Conservation (phyloP, 2,888 invertebrate genomes). For the Agriopis marginaria region DNA sequence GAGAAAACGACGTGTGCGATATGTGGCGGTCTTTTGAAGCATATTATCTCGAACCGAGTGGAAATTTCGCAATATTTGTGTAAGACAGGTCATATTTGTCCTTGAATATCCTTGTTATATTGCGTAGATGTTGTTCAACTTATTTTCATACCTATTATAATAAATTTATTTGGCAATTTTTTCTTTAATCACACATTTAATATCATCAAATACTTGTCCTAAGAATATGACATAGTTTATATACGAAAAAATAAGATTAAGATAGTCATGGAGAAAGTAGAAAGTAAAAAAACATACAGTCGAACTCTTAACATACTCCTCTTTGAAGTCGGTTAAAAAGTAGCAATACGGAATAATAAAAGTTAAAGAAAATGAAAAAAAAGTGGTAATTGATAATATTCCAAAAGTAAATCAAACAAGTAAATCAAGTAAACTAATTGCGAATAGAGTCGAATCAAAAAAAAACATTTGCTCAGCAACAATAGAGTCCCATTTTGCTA, state of each 20-base stretch:
- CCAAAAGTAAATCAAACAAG: too few relatives aligned
- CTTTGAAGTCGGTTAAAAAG: too few relatives aligned
- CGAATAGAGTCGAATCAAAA: not conserved
- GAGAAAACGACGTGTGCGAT: conserved; percentile 14
- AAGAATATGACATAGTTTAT: too few relatives aligned
- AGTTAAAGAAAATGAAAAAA: too few relatives aligned
- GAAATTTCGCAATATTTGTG: conserved; percentile 1
- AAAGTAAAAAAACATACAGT: not conserved
- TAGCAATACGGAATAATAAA: too few relatives aligned
- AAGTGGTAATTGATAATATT: too few relatives aligned
- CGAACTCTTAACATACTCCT: too few relatives aligned
- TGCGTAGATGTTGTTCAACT: conserved; percentile 6
- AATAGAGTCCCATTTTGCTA: conserved; percentile 35
- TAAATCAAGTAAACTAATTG: not conserved
- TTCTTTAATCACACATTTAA: not conserved
- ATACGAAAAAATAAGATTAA: too few relatives aligned
- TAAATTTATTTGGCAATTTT: not conserved
- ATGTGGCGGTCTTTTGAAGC: conserved; percentile 3
- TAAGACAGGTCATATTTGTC: conserved; percentile 6
- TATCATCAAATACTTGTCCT: too few relatives aligned
- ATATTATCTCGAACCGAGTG: not conserved
- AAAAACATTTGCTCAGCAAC: conserved; percentile 42
- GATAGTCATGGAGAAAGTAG: not conserved
- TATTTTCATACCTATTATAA: not conserved
- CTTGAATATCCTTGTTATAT: conserved; percentile 6